Base-by-base conservation (phyloP, 37 sponge, comb jelly and placozoan genomes). In the Theonella swinhoei region DNA sequence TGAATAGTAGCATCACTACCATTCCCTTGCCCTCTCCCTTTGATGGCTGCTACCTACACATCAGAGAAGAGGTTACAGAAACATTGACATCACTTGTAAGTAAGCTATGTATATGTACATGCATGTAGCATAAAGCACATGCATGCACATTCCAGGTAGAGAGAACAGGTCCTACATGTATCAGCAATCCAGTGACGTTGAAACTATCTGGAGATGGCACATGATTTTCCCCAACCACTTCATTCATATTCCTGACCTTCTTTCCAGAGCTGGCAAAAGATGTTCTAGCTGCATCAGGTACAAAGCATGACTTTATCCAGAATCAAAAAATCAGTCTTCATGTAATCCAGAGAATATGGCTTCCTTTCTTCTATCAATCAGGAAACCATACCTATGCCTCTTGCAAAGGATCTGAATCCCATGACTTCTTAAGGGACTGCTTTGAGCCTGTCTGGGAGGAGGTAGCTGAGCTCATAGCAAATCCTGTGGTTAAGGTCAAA, bases 351-450 rank as follows among this genome's bases (percentile, higher is more conserved):
- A 66, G n/a, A 29, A 47, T 14, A 47, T 47, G 7, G 14, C 14
- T 7, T 47, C 14, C 14, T 7, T 47, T 7, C 54, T 47, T 17
- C 7, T 47, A 47, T 47, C 14, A 47, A 47, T 17, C 54, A 72
- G 72, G 72, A 22, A 72, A 31, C 37, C 72, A 72, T 32, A 72
- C 72, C 37, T 36, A 35, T 37, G 72, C 72, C 11, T 31, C 36
- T 4, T 5, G 11, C 9, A 4, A 17, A 34, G 72, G 72, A 11
- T 5, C 7, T 17, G 72, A 72, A 38, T 33, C 7, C 39, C 32
- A 33, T 32, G 72, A 72, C 7, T 31, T 72, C 37, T 17, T 72
- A 4, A 4, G 24, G 4, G 36, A 36, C 24, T 23, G 72, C 36
- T 32, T 72, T 38, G 31, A 34, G 4, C 36, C 36, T 20, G 38